Percentiles rank a stretch among this genome's conserved stretches.
These are phyloP conservation scores for Euclidia mi DNA, from an alignment of 2,888 invertebrate genomes.

Conservation along the genomic window DNA sequence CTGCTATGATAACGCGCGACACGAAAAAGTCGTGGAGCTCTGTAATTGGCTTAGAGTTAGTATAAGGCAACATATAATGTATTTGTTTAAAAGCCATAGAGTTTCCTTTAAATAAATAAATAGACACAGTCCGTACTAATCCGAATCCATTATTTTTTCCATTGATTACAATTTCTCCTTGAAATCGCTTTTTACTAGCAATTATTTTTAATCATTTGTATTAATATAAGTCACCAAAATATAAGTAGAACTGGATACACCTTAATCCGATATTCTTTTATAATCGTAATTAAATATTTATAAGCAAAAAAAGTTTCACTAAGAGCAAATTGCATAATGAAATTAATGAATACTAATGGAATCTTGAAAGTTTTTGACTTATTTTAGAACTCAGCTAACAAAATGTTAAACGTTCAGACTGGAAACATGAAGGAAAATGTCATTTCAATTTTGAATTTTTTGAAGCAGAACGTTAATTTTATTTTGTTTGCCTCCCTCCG, in stretches of 20 bases:
- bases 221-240: neutral
- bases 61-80: no score
- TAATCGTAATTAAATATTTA: neutral
- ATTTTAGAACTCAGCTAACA: constrained; percentile 29
- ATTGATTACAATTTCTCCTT: no score
- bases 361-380: constrained; percentile 38
- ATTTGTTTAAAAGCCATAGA: no score
- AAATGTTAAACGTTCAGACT: constrained; percentile 20
- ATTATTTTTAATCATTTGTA: no score
- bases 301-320: neutral
- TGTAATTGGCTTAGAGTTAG: no score
- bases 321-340: constrained; percentile 33
- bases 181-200: no score
- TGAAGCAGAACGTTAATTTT: constrained; percentile 32
- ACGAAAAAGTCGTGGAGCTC: no score
- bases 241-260: neutral
- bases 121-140: no score
- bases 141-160: no score
- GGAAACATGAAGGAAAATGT: constrained; percentile 26
- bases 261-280: no score
- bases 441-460: constrained; percentile 36
- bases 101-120: no score
- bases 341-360: constrained; percentile 46
- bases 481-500: constrained; percentile 25
- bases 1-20: no score